phyloP scores from a whole-genome alignment of 2,113 vertebrate genomes.

The Erpornis zantholeuca region DNA sequence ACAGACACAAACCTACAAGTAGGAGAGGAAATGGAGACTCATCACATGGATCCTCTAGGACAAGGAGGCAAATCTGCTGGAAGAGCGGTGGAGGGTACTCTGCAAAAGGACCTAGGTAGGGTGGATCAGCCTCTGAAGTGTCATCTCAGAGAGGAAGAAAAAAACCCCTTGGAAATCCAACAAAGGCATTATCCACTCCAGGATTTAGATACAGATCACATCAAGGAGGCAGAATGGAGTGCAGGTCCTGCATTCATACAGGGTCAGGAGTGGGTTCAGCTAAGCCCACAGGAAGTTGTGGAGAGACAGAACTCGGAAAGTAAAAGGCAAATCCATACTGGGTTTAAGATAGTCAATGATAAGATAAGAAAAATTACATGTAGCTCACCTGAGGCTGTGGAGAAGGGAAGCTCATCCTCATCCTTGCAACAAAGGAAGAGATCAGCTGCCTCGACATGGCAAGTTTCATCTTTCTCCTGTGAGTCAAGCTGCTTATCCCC shows the following conservation, averaged over 20 bases:
- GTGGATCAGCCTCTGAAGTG: neutral
- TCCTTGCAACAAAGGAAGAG: neutral
- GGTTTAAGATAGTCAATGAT: slow-evolving; percentile 67
- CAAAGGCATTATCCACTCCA: neutral
- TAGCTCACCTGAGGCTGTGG: neutral
- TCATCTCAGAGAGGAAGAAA: neutral
- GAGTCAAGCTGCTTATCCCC: slow-evolving; percentile 7
- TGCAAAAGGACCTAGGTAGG: neutral
- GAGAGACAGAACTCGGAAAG: neutral
- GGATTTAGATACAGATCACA: neutral
- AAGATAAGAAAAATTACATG: slow-evolving; percentile 51
- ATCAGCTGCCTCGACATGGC: accelerated
- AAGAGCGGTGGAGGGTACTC: neutral
- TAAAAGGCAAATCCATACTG: neutral
- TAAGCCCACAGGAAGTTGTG: neutral
- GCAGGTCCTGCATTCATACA: neutral
- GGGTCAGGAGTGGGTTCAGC: neutral
- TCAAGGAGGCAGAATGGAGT: neutral
- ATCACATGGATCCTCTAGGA: neutral
- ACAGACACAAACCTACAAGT: neutral
- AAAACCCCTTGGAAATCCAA: neutral
- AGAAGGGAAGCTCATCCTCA: neutral
- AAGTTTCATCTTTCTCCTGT: neutral
- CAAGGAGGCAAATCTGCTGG: neutral
- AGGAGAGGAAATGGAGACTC: neutral